Percentiles rank a stretch among this genome's conserved stretches.
phyloP scores from a whole-genome alignment of 2,888 invertebrate genomes.

The Monopis laevigella region DNA sequence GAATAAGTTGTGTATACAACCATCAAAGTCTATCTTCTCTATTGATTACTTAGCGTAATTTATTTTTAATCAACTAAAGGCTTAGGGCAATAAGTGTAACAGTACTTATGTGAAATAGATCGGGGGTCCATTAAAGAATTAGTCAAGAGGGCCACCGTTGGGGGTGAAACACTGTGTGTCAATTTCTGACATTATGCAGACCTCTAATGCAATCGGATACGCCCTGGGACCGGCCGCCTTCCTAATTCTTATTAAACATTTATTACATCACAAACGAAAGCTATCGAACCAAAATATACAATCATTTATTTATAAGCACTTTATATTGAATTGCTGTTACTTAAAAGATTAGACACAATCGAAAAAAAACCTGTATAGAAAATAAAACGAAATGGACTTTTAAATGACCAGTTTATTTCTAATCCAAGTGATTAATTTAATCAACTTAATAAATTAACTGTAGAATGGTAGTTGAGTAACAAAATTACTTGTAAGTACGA shows the following conservation, averaged over 20 bases:
- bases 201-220: slow-evolving; percentile 46
- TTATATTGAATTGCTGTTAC: slow-evolving; percentile 6
- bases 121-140: slow-evolving; percentile 26
- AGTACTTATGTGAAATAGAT: slow-evolving; percentile 9
- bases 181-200: slow-evolving; percentile 53
- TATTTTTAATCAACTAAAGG: slow-evolving; percentile 8
- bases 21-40: no score
- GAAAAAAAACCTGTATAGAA: no score
- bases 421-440: no score
- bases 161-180: slow-evolving; percentile 29
- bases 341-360: slow-evolving; percentile 8
- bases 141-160: slow-evolving; percentile 15
- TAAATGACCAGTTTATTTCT: no score
- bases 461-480: no score
- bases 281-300: slow-evolving; percentile 42
- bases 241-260: slow-evolving; percentile 65
- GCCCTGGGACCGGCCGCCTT: slow-evolving; percentile 44
- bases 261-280: slow-evolving; percentile 58
- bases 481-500: no score
- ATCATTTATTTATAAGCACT: slow-evolving; percentile 57
- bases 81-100: slow-evolving; percentile 8
- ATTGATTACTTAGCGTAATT: no score
- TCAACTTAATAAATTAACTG: no score
- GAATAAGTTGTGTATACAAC: no score
- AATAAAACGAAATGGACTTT: no score